Conservation (phyloP, 2,888 invertebrate species). For the Dolichomitus sp. region DNA sequence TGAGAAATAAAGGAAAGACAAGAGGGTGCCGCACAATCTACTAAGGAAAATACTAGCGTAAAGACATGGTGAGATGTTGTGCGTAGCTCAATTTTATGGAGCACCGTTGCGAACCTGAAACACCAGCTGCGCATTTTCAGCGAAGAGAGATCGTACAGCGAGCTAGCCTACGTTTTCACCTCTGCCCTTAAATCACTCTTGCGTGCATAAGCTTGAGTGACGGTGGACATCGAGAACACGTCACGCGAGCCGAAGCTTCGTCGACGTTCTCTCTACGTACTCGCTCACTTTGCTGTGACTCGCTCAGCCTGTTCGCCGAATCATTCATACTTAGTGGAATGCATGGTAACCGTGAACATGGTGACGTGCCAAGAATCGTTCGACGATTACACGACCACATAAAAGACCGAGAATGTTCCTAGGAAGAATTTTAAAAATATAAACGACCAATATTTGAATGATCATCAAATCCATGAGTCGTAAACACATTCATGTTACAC, state of each 20-base stretch:
- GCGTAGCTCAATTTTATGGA: constrained; percentile 37
- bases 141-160: not conserved
- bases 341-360: not conserved
- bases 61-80: not conserved
- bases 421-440: not conserved
- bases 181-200: constrained; percentile 58
- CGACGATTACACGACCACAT: constrained; percentile 1
- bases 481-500: not conserved
- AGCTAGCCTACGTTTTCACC: not conserved
- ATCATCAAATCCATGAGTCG: not conserved
- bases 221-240: constrained; percentile 52
- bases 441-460: not conserved
- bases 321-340: constrained; percentile 34
- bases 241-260: constrained; percentile 52
- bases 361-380: constrained; percentile 28
- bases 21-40: not conserved
- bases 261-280: constrained; percentile 8
- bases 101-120: not conserved
- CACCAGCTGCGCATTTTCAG: constrained; percentile 53
- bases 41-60: not conserved
- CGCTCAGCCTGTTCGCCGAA: constrained; percentile 22
- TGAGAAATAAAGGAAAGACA: constrained; percentile 29
- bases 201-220: constrained; percentile 66
- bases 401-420: not conserved
- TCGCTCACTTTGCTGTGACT: constrained; percentile 19